Percentiles rank a stretch among this genome's conserved stretches.
Conservation (phyloP, 64 coral and sea anemone species). For the Porites australiensis region DNA sequence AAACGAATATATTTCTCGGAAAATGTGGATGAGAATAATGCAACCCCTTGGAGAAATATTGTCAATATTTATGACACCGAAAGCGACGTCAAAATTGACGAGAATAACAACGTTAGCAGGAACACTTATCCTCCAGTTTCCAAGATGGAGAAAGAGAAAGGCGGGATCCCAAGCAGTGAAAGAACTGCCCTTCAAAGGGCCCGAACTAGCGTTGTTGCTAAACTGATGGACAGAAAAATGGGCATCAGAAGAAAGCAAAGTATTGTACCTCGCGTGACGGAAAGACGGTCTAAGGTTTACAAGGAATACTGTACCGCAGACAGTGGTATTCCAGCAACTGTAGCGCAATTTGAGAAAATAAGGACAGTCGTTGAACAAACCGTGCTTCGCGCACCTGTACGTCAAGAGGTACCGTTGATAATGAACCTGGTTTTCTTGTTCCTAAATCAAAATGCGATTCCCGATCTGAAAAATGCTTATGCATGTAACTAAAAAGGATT, state of each 20-base stretch:
- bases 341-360: conserved; percentile 46
- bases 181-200: background rate
- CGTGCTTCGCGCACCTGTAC: conserved; percentile 16
- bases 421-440: too few species aligned
- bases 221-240: conserved; percentile 49
- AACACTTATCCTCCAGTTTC: background rate
- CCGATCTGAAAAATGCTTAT: too few species aligned
- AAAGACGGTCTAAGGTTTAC: conserved; percentile 36
- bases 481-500: background rate
- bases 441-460: background rate
- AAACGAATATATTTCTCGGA: background rate
- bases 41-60: background rate
- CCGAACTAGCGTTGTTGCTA: conserved; percentile 41
- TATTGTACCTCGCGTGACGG: conserved; percentile 9
- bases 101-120: background rate
- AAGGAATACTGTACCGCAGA: background rate
- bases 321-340: conserved; percentile 32
- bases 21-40: background rate
- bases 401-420: conserved; percentile 47
- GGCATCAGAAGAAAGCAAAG: conserved; percentile 36
- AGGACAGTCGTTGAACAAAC: conserved; percentile 23
- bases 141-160: background rate
- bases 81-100: background rate
- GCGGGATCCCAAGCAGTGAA: background rate
- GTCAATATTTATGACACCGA: background rate